These are phyloP conservation scores for Rhynchotus rufescens DNA, from an alignment of 2,797 vertebrate genomes.

Conservation along the genomic window DNA sequence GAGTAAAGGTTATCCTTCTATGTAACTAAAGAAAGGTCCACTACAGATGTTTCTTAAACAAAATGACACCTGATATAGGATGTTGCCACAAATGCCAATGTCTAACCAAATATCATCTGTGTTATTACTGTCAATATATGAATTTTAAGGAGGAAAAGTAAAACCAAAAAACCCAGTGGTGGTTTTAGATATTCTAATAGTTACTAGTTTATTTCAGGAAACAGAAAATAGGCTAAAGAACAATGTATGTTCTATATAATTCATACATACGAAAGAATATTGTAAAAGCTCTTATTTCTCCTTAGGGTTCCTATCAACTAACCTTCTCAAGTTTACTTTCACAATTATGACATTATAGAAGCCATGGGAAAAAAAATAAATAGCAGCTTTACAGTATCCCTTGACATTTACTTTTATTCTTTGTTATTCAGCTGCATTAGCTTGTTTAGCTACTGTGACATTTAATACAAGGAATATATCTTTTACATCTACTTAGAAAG, in stretches of 20 bases:
- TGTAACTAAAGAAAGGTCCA: not conserved
- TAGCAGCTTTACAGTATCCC: conserved; percentile 39
- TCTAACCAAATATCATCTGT: not conserved
- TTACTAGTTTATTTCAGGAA: not conserved
- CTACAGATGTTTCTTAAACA: not conserved
- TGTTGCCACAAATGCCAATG: not conserved
- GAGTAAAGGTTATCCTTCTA: not conserved
- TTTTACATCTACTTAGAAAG: conserved; percentile 58
- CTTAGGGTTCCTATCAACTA: conserved; percentile 17
- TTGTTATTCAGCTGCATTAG: conserved; percentile 61
- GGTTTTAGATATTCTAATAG: not conserved
- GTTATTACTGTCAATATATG: not conserved
- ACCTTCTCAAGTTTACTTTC: conserved; percentile 55
- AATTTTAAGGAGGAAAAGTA: not conserved
- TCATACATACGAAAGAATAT: not conserved
- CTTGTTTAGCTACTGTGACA: conserved; percentile 73
- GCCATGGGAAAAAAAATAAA: conserved; percentile 33
- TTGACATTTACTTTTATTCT: conserved; percentile 72
- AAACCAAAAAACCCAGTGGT: not conserved
- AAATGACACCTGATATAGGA: not conserved
- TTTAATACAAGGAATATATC: conserved; percentile 62
- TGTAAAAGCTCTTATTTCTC: not conserved
- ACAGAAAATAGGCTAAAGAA: not conserved
- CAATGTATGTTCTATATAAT: not conserved
- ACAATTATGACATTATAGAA: conserved; percentile 60